A percentile compares a stretch with the other conserved stretches of the same genome.
phyloP scores from a whole-genome alignment of 1,140 invertebrate genomes.

The Anoplolepis gracilipes region DNA sequence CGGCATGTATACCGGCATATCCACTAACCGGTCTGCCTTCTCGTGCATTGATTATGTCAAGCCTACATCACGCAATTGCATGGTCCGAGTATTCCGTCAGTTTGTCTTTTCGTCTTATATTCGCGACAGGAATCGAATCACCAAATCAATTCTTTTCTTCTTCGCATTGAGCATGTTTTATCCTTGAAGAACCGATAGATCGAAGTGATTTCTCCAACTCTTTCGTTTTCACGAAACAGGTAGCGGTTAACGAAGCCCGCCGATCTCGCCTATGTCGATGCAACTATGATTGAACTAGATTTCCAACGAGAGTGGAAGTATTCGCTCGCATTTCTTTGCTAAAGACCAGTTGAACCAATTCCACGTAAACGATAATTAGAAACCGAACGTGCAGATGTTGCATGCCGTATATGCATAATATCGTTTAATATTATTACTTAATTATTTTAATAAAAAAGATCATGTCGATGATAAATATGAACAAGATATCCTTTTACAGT shows the following conservation, averaged over 20 bases:
- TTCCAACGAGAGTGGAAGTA: slow-evolving; percentile 42
- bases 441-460: not conserved
- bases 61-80: slow-evolving; percentile 53
- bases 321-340: slow-evolving; percentile 23
- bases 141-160: slow-evolving; percentile 33
- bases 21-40: slow-evolving; percentile 47
- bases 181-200: slow-evolving; percentile 1
- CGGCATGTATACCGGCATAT: slow-evolving; percentile 43
- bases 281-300: slow-evolving; percentile 33
- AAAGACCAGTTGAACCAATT: not conserved
- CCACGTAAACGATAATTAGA: not conserved
- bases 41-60: slow-evolving; percentile 62
- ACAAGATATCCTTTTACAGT: not conserved
- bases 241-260: slow-evolving; percentile 43
- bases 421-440: not conserved
- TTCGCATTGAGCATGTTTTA: slow-evolving; percentile 25
- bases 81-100: slow-evolving; percentile 26
- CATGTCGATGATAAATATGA: not conserved
- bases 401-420: not conserved
- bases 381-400: not conserved
- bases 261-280: slow-evolving; percentile 6
- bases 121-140: slow-evolving; percentile 41
- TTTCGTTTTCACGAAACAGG: slow-evolving; percentile 33
- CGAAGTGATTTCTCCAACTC: slow-evolving; percentile 9
- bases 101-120: slow-evolving; percentile 39